These are phyloP conservation scores for Urocolius indicus DNA, from an alignment of 2,113 vertebrate species.

Conservation along the genomic window DNA sequence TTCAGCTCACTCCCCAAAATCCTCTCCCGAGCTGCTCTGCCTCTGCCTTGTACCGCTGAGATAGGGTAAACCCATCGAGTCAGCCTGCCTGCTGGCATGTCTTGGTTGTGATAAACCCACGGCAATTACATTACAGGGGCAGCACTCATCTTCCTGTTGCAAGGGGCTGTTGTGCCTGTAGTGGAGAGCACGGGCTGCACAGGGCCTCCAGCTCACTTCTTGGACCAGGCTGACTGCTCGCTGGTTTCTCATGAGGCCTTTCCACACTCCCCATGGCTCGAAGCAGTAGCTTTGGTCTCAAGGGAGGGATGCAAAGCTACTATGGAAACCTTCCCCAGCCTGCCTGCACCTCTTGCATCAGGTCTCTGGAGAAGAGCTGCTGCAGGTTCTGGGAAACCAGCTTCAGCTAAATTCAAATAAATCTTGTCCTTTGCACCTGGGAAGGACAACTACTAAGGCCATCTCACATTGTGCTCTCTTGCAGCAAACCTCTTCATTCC, in stretches of 20 bases:
- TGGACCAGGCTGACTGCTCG: not conserved
- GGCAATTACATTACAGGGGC: accelerated
- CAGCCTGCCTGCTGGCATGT: not conserved
- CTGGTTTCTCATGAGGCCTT: not conserved
- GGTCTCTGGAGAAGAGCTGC: not conserved
- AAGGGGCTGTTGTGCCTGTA: not conserved
- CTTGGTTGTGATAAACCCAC: not conserved
- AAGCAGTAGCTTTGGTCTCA: not conserved
- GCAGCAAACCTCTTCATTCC: not conserved
- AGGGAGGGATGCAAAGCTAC: not conserved
- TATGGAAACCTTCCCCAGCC: not conserved
- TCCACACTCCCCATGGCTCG: not conserved
- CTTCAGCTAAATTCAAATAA: not conserved
- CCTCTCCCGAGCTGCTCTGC: not conserved
- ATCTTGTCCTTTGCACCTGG: not conserved
- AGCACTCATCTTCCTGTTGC: not conserved
- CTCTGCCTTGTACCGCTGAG: accelerated
- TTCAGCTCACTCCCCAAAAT: not conserved
- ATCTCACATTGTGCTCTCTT: not conserved
- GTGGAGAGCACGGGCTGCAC: not conserved
- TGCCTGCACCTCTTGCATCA: not conserved
- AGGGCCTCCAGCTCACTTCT: not conserved
- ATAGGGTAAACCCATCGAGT: not conserved
- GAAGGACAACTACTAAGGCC: not conserved
- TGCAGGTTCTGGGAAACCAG: not conserved